Evolutionary conservation across 1,140 invertebrate genomes (phyloP).

Genomic region (Himalopsyche phryganea): DNA sequence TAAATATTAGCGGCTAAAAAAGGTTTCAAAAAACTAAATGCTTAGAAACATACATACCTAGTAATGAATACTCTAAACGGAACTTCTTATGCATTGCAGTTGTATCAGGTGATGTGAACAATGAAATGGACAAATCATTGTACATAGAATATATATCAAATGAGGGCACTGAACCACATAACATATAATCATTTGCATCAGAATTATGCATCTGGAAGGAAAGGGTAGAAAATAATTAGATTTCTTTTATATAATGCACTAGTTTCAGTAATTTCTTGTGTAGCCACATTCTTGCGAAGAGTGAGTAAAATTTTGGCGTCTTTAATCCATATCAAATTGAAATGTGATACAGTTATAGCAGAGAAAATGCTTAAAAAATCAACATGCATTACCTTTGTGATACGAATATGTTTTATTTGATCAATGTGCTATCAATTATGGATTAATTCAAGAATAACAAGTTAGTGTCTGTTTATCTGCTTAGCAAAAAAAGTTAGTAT

Average conservation of each 20-base stretch:
- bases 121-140: neutral
- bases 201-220: too few species aligned
- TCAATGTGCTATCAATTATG: too few species aligned
- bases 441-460: too few species aligned
- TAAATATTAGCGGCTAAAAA: too few species aligned
- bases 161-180: slow-evolving; percentile 6
- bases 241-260: neutral
- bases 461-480: too few species aligned
- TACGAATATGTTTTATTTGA: too few species aligned
- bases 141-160: slow-evolving; percentile 6
- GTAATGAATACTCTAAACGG: slow-evolving; percentile 11
- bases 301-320: neutral
- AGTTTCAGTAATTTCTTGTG: neutral
- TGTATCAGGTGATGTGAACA: slow-evolving; percentile 5
- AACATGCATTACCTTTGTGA: too few species aligned
- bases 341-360: neutral
- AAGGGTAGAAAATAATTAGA: neutral
- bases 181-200: neutral
- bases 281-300: neutral
- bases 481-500: too few species aligned
- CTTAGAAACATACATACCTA: too few species aligned
- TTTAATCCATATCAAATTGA: neutral
- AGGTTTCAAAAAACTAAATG: too few species aligned
- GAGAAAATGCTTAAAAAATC: too few species aligned
- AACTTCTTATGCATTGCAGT: slow-evolving; percentile 11